A percentile compares a stretch with the other conserved stretches of the same genome.
Evolutionary conservation across 2,797 vertebrate species (phyloP).

Genomic region (Helostoma temminkii): DNA sequence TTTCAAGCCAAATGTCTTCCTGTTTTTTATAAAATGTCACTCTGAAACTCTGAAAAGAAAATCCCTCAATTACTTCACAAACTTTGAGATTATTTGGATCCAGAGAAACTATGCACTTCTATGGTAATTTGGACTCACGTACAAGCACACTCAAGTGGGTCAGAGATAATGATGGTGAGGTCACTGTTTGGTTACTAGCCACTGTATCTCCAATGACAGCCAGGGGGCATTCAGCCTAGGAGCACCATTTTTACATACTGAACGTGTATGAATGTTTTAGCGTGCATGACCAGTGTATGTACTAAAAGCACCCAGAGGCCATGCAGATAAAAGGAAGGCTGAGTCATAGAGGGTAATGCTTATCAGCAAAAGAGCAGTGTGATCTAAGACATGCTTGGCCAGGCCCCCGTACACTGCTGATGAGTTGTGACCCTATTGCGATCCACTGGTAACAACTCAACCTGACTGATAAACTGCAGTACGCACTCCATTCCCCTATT

Average conservation of each 20-base stretch:
- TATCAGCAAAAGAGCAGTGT: constrained; percentile 78
- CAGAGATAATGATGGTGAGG: constrained; percentile 66
- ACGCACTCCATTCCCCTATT: constrained; percentile 47
- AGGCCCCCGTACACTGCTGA: constrained; percentile 66
- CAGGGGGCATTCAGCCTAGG: constrained; percentile 44
- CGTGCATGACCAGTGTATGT: constrained; percentile 18
- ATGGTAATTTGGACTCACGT: constrained; percentile 38
- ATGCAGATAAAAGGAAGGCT: constrained; percentile 71
- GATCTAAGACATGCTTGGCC: constrained; percentile 74
- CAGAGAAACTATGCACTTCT: constrained; percentile 59
- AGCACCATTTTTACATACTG: constrained; percentile 30
- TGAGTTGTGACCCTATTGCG: constrained; percentile 69
- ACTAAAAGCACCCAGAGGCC: constrained; percentile 52
- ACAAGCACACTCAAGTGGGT: constrained; percentile 40
- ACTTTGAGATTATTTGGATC: constrained; percentile 55
- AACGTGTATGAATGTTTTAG: constrained; percentile 6
- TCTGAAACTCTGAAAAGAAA: constrained; percentile 45
- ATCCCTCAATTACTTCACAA: constrained; percentile 42
- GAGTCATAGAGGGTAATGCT: constrained; percentile 77
- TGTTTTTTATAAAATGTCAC: constrained; percentile 28
- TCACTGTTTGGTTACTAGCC: constrained; percentile 67
- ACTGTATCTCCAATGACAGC: constrained; percentile 40
- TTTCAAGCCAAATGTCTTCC: constrained; percentile 45
- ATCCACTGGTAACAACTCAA: constrained; percentile 52
- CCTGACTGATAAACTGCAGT: constrained; percentile 63